Percentiles rank a stretch among this genome's conserved stretches.
Evolutionary conservation across 2,797 vertebrate genomes (phyloP).

Genomic region (Erpetoichthys calabaricus): DNA sequence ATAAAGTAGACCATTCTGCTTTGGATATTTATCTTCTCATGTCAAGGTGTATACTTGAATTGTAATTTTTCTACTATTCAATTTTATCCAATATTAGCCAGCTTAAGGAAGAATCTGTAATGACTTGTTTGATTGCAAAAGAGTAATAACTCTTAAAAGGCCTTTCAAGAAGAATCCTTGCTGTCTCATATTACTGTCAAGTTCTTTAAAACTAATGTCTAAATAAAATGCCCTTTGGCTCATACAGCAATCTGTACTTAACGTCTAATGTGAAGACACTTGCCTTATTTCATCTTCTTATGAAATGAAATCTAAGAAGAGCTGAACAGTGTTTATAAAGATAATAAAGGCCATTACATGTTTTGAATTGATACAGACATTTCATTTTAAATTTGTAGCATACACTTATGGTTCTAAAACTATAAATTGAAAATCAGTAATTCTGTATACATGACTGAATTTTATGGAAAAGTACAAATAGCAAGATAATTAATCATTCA

Average conservation of each 20-base stretch:
- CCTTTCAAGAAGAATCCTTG: conserved; percentile 32
- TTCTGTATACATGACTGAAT: too few relatives aligned
- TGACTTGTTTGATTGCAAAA: conserved; percentile 30
- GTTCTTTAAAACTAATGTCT: conserved; percentile 27
- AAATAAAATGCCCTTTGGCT: conserved; percentile 39
- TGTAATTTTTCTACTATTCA: too few relatives aligned
- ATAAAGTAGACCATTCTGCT: too few relatives aligned
- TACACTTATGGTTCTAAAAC: too few relatives aligned
- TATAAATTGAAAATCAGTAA: too few relatives aligned
- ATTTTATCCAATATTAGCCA: too few relatives aligned
- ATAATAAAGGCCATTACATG: conserved; percentile 16
- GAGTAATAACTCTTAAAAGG: conserved; percentile 36
- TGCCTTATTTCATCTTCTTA: conserved; percentile 27
- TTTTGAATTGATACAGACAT: too few relatives aligned
- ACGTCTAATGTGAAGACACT: conserved; percentile 50
- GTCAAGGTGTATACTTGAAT: too few relatives aligned
- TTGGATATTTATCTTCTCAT: too few relatives aligned
- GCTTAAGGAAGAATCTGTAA: conserved; percentile 10
- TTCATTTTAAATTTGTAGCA: too few relatives aligned
- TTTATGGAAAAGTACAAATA: too few relatives aligned
- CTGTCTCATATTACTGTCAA: conserved; percentile 43
- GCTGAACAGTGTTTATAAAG: conserved; percentile 22
- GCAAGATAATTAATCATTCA: too few relatives aligned
- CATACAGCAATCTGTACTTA: conserved; percentile 35
- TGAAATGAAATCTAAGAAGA: conserved; percentile 29